These are phyloP conservation scores for Encarsia formosa DNA, from an alignment of 2,888 invertebrate species.

Conservation along the genomic window DNA sequence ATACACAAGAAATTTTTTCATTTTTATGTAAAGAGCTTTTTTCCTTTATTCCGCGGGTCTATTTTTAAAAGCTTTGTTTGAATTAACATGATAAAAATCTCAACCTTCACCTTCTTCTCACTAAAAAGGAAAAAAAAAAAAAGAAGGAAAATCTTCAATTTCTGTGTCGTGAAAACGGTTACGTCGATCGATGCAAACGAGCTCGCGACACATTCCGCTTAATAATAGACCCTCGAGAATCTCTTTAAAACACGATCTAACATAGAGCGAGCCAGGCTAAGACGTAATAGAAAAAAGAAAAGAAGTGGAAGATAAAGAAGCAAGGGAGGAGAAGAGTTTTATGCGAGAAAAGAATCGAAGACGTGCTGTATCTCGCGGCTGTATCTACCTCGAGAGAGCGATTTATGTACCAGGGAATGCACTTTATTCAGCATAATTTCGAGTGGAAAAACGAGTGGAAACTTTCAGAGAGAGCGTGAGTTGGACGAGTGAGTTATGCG, in stretches of 20 bases:
- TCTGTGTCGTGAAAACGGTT: neutral
- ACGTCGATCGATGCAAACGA: slow-evolving; percentile 17
- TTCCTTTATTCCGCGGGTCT: too few species aligned
- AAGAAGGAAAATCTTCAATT: neutral
- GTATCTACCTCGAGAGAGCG: slow-evolving; percentile 32
- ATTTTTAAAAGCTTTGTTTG: too few species aligned
- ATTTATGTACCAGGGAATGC: slow-evolving; percentile 24
- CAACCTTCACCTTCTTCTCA: too few species aligned
- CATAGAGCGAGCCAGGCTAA: neutral
- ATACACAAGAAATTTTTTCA: too few species aligned
- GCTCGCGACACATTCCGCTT: slow-evolving; percentile 14
- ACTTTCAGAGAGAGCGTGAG: too few species aligned
- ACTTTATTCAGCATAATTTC: slow-evolving; percentile 23
- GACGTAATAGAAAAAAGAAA: slow-evolving; percentile 7
- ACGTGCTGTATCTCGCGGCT: slow-evolving; percentile 43
- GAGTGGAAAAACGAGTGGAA: neutral
- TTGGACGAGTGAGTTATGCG: too few species aligned
- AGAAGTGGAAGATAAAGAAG: slow-evolving; percentile 14
- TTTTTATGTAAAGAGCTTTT: too few species aligned
- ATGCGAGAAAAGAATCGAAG: slow-evolving; percentile 42
- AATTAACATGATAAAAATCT: too few species aligned
- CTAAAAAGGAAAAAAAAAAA: too few species aligned
- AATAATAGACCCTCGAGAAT: slow-evolving; percentile 16
- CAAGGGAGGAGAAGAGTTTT: slow-evolving; percentile 6
- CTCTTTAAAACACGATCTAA: slow-evolving; percentile 17